Evolutionary conservation across 1,140 invertebrate genomes (phyloP).

Genomic region (Ceratosolen solmsi): DNA sequence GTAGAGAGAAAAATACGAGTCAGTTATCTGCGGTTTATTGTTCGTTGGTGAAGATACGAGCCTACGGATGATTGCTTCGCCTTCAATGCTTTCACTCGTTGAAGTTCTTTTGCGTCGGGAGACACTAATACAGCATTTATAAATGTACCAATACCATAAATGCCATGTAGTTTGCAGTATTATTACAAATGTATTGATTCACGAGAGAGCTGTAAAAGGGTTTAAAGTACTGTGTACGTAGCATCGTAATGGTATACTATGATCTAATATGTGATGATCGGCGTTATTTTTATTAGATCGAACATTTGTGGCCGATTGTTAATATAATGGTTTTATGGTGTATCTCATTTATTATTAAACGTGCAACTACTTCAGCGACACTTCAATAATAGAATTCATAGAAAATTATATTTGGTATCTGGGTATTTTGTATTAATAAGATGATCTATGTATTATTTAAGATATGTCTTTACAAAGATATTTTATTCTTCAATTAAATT

Average conservation of each 20-base stretch:
- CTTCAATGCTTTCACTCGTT: conserved; percentile 36
- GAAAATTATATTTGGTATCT: too few relatives aligned
- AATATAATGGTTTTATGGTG: background rate
- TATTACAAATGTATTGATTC: background rate
- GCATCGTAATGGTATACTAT: background rate
- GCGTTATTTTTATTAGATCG: background rate
- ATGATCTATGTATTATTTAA: too few relatives aligned
- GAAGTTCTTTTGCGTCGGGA: background rate
- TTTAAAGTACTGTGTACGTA: background rate
- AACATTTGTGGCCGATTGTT: background rate
- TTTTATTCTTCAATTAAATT: too few relatives aligned
- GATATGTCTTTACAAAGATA: too few relatives aligned
- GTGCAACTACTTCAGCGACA: too few relatives aligned
- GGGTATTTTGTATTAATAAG: too few relatives aligned
- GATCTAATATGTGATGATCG: background rate
- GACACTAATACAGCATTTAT: background rate
- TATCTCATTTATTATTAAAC: too few relatives aligned
- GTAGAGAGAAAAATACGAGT: background rate
- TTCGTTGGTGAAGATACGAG: background rate
- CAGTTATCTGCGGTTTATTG: conserved; percentile 13
- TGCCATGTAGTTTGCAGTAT: background rate
- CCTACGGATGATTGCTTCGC: conserved; percentile 50
- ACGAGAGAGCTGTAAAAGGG: background rate
- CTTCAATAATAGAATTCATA: too few relatives aligned
- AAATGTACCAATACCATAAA: too few relatives aligned